Base-by-base conservation (phyloP, 1,140 invertebrate species). In the Whitmania pigra region DNA sequence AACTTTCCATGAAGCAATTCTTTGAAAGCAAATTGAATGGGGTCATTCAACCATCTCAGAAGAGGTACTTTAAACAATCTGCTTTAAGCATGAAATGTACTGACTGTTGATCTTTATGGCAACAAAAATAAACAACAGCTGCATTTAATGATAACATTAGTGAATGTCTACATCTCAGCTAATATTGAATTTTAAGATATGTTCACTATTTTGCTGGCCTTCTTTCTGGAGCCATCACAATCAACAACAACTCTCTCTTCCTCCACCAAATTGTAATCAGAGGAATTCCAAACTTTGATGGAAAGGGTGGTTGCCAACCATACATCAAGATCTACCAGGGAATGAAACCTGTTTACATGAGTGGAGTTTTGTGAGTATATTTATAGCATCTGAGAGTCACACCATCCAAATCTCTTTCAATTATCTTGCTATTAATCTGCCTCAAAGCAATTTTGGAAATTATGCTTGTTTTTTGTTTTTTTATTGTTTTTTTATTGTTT, bases 1-100 rank as follows among this genome's bases (percentile, higher is more conserved):
- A 90, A 78, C 93, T 91, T 81, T 90, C 91, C 36, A 94, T 95
- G 92, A 87, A 91, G 77, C 85, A 88, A 76, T 94, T 92, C 81
- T 87, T 92, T 75, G 90, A 94, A 79, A 90, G 93, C 79, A 90
- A 91, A 80, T 87, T 93, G 75, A 88, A 89, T 72, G 85, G 87
- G 73, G 85, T 91, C 75, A 85, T 88, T 70, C 86, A 91, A 74
- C 92, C 92, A n/a, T 94, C 91, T 40, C 90, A 94, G 81, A 88
- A 88, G 85, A 88, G 92, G 91, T 94, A 68, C 29, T n/a, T 36
- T 25, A 63, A 63, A 15, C 11, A 17, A 7, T 27, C 53, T 69
- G 49, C 18, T n/a, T 25, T 53, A 20, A 66, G 29, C 63, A 73
- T 66, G 60, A 25, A 63, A 20, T 63, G 60, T 20, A 49, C 43